These are phyloP conservation scores for Lymantria monacha DNA, from an alignment of 2,888 invertebrate species.

Conservation along the genomic window DNA sequence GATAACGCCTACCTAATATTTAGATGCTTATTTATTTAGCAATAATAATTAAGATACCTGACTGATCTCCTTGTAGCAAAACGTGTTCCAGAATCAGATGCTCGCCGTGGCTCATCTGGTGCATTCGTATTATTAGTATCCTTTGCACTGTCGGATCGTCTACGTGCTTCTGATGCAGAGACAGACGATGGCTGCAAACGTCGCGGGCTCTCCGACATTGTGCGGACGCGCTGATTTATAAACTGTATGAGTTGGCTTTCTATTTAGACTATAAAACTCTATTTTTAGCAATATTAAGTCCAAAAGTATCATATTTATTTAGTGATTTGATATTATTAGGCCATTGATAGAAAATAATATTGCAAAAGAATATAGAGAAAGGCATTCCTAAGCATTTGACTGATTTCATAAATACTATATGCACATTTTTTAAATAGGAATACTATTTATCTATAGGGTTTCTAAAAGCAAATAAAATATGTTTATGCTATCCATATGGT, in stretches of 20 bases:
- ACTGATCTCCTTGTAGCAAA: slow-evolving; percentile 62
- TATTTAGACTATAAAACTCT: background rate
- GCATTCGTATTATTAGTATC: slow-evolving; percentile 38
- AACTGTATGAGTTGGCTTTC: slow-evolving; percentile 19
- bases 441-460: slow-evolving; percentile 1
- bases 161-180: slow-evolving; percentile 53
- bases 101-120: slow-evolving; percentile 55
- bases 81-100: slow-evolving; percentile 62
- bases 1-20: no score
- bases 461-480: slow-evolving; percentile 11
- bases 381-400: slow-evolving; percentile 3
- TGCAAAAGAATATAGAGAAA: slow-evolving; percentile 6
- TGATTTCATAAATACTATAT: slow-evolving; percentile 10
- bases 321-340: no score
- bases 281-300: no score
- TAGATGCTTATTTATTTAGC: no score
- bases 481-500: slow-evolving; percentile 4
- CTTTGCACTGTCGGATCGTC: slow-evolving; percentile 61
- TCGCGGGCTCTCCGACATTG: slow-evolving; percentile 68
- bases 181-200: slow-evolving; percentile 56
- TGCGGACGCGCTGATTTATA: slow-evolving; percentile 60
- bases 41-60: slow-evolving; percentile 47
- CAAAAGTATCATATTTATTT: background rate
- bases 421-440: slow-evolving; percentile 5
- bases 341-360: slow-evolving; percentile 1